Evolutionary conservation across 2,888 invertebrate genomes (phyloP), one percentile per base, ranked within the genome.

Genomic region (Amaurobius ferox): DNA sequence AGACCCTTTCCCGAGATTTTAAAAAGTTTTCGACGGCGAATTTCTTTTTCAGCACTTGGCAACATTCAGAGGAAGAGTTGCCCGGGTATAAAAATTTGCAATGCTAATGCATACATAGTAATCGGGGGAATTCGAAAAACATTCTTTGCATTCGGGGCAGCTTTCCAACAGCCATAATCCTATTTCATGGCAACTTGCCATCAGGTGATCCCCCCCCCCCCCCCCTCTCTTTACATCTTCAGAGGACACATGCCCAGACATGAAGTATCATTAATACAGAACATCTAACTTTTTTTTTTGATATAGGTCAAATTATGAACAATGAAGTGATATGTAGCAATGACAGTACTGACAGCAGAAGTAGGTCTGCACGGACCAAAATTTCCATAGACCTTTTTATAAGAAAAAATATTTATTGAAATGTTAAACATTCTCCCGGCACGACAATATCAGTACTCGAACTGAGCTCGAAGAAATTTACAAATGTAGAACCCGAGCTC

Each of bases 121-220:
- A 55, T 55, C 55, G 55, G 23, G 55, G 55, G 23, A 55, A 55
- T 55, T 55, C 55, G 1, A 55, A 55, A 55, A 55, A 55, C 55
- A 55, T 23, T 55, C 55, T 55, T 55, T 16, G 23, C 19, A 55
- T 55, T 55, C 55, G 55, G 23, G 55, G 55, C 55, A 55, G 2
- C 55, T 19, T 55, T 55, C 55, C 55, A 55, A 55, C 23, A 55
- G 19, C 55, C 23, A 23, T 55, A 55, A 55, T 55, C 55, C 55
- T 23, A 55, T 55, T 55, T 55, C 55, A 55, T 55, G 55, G 55
- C 55, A 55, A 11, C 23, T 3, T 55, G 55, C 55, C 55, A 55
- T 55, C 55, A 55, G 55, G 55, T 55, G 19, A 23, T 55, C 23
- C n/a, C n/a, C 11, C 11, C 11, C 11, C 35, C 5, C 35, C 35